Conservation (phyloP, 2,888 invertebrate species). For the Euphydryas editha region DNA sequence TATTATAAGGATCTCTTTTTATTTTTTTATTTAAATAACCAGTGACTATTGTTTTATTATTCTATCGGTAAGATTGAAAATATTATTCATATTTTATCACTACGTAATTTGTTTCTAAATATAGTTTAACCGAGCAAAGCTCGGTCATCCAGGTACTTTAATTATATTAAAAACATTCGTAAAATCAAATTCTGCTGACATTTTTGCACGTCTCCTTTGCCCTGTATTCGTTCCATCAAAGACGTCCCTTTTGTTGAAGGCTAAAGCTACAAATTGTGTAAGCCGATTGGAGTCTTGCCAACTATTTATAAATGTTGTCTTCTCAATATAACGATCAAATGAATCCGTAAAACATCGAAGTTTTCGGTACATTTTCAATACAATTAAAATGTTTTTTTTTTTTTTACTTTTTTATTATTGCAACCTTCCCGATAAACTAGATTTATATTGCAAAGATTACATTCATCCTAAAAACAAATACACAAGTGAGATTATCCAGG, state of each 20-base stretch:
- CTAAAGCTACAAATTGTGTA: slow-evolving; percentile 21
- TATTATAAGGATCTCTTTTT: too few species aligned
- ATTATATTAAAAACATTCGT: not conserved
- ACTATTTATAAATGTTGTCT: slow-evolving; percentile 72
- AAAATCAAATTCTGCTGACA: slow-evolving; percentile 3
- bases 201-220: not conserved
- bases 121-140: too few species aligned
- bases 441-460: too few species aligned
- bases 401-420: slow-evolving; percentile 15
- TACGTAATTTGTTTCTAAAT: too few species aligned
- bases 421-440: not conserved
- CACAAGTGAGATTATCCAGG: too few species aligned
- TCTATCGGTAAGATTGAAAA: too few species aligned
- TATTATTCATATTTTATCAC: too few species aligned
- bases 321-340: slow-evolving; percentile 66
- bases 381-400: slow-evolving; percentile 33
- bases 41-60: too few species aligned
- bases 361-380: slow-evolving; percentile 38
- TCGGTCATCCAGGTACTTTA: too few species aligned
- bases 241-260: slow-evolving; percentile 14
- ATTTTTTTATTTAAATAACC: too few species aligned
- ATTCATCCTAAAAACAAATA: too few species aligned
- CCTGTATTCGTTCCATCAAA: slow-evolving; percentile 15
- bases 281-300: slow-evolving; percentile 64
- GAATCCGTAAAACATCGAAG: slow-evolving; percentile 50